Percentiles rank a stretch among this genome's conserved stretches.
These are phyloP conservation scores for Patella depressa DNA, from an alignment of 2,888 invertebrate species.

Conservation along the genomic window DNA sequence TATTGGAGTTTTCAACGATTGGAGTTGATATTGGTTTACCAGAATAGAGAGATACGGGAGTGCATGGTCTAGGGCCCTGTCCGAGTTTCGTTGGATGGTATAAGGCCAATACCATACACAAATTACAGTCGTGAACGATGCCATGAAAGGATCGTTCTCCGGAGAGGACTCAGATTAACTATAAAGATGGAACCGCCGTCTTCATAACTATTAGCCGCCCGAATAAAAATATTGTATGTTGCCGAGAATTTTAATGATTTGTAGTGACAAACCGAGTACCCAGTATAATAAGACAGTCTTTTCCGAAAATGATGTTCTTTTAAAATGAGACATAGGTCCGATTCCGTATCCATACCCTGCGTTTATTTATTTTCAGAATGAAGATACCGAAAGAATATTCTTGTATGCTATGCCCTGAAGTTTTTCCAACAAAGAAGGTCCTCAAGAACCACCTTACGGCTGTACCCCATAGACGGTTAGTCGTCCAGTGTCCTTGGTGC, in stretches of 20 bases:
- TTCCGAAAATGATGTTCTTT: too few species aligned
- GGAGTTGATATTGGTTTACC: background rate
- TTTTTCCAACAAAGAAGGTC: background rate
- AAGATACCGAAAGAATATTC: too few species aligned
- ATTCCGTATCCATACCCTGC: too few species aligned
- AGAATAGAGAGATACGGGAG: background rate
- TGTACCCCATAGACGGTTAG: background rate
- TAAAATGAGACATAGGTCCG: too few species aligned
- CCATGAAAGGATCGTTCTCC: background rate
- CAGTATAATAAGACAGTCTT: too few species aligned
- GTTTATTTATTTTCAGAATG: too few species aligned
- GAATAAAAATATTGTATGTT: too few species aligned
- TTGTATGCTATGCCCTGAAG: background rate
- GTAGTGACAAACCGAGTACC: too few species aligned
- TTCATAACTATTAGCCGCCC: background rate
- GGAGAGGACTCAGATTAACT: background rate
- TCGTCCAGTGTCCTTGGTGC: background rate
- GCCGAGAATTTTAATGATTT: too few species aligned
- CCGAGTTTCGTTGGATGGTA: background rate
- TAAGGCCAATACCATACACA: too few species aligned
- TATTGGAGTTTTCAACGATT: background rate
- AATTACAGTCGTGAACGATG: too few species aligned
- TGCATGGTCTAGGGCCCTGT: background rate
- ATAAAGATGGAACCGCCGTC: background rate
- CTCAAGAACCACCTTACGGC: background rate